Evolutionary conservation across 2,113 vertebrate genomes (phyloP), one percentile per base, ranked within the genome.

Genomic region (Emydura subglobosa): DNA sequence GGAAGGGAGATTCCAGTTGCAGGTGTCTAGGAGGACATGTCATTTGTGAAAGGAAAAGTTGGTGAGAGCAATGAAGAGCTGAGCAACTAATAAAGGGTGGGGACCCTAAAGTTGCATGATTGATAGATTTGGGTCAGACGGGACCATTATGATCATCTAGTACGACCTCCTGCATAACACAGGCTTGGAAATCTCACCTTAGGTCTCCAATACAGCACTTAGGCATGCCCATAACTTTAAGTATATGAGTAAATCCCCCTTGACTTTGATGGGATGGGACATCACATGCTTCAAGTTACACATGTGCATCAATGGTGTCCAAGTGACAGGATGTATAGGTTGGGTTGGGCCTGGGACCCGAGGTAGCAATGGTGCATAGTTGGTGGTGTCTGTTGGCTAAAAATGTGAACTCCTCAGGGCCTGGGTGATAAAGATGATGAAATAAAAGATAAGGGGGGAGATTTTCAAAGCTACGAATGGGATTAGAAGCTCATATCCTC

Each of bases 401-500:
- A 78, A 47, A 44, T 13, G 6, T 47, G 74, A 78, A 47, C 42
- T 47, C 42, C 42, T 13, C 74, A 27, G 74, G 24, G 42, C 39
- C 74, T 14, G 74, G 21, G 10, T 76, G 25, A 11, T 76, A 76
- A 47, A 76, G 42, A 27, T 29, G 6, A 25, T 78, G 42, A 78
- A 78, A 27, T 22, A 27, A 78, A 78, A 78, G 74, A 47, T 78
- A 25, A 29, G 25, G 24, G 22, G 25, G 24, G 74, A 27, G 74
- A 78, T 78, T 78, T 47, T 47, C 74, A 78, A 78, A 78, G 6
- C 42, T 10, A 27, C 44, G 8, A 79, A 6, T 6, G 4, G 44
- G 13, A 3, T 31, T 27, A 59, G 34, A 31, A 92, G 17, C 42
- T 72, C 29, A 39, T 39, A 31, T 16, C 53, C n/a, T 0, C 0